Evolutionary conservation across 2,888 invertebrate genomes (phyloP).

Genomic region (Parasteatoda lunata): DNA sequence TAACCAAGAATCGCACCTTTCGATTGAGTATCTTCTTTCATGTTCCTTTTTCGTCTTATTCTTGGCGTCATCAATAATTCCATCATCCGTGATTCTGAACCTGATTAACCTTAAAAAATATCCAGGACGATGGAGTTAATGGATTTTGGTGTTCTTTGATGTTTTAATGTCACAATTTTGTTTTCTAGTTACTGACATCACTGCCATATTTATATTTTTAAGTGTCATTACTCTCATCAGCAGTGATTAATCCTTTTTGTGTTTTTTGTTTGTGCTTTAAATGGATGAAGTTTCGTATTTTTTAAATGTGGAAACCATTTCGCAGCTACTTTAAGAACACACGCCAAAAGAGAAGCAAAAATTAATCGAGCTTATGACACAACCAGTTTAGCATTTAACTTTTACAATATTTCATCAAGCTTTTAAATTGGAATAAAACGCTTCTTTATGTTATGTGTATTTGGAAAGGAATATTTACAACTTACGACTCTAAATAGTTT

Average conservation of each 20-base stretch:
- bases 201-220: slow-evolving; percentile 51
- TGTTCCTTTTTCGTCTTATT: slow-evolving; percentile 10
- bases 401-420: slow-evolving; percentile 1
- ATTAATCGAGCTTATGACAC: not conserved
- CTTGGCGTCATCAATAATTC: slow-evolving; percentile 26
- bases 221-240: slow-evolving; percentile 7
- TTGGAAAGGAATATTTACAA: slow-evolving; percentile 5
- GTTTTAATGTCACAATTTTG: not conserved
- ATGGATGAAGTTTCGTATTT: too few species aligned
- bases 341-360: not conserved
- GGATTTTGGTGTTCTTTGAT: not conserved
- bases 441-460: not conserved
- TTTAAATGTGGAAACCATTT: too few species aligned
- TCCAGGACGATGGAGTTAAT: slow-evolving; percentile 5
- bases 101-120: slow-evolving; percentile 32
- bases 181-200: not conserved
- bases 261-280: too few species aligned
- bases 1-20: not conserved
- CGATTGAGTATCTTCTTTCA: slow-evolving; percentile 3
- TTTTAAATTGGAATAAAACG: not conserved
- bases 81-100: slow-evolving; percentile 29
- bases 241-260: too few species aligned
- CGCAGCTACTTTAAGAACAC: too few species aligned
- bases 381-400: not conserved
- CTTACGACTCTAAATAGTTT: not conserved